These are phyloP conservation scores for Rhimphoctona megacephalus DNA, from an alignment of 2,888 invertebrate genomes.

Conservation along the genomic window DNA sequence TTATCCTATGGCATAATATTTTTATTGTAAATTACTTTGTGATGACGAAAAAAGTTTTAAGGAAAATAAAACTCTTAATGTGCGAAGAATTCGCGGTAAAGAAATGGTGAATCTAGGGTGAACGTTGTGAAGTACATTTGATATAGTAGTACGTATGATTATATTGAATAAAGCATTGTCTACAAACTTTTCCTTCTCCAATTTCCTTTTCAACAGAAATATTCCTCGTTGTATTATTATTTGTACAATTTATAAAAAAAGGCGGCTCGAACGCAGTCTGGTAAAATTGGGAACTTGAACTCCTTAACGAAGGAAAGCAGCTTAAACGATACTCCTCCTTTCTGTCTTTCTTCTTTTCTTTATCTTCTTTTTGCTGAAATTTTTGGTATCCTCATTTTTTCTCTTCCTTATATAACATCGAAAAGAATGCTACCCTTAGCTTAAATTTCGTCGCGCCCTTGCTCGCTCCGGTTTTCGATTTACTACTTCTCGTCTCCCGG, in stretches of 20 bases:
- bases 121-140: no score
- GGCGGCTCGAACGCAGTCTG: slow-evolving; percentile 67
- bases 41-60: no score
- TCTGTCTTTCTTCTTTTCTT: not conserved
- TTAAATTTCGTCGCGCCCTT: slow-evolving; percentile 46
- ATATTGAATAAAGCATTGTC: slow-evolving; percentile 28
- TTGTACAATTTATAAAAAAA: slow-evolving; percentile 42
- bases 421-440: slow-evolving; percentile 38
- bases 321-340: slow-evolving; percentile 74
- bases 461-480: slow-evolving; percentile 22
- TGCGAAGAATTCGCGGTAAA: not conserved
- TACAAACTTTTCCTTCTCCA: slow-evolving; percentile 38
- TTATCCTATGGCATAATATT: no score
- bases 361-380: slow-evolving; percentile 17
- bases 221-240: slow-evolving; percentile 38
- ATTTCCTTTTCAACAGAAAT: slow-evolving; percentile 30
- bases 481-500: slow-evolving; percentile 9
- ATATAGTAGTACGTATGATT: not conserved
- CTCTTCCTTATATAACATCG: slow-evolving; percentile 14
- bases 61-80: no score
- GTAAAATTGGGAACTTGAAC: slow-evolving; percentile 75
- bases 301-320: slow-evolving; percentile 74
- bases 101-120: no score
- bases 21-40: no score
- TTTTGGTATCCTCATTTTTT: slow-evolving; percentile 26